These are phyloP conservation scores for Idaea aversata DNA, from an alignment of 2,888 invertebrate species.

Conservation along the genomic window DNA sequence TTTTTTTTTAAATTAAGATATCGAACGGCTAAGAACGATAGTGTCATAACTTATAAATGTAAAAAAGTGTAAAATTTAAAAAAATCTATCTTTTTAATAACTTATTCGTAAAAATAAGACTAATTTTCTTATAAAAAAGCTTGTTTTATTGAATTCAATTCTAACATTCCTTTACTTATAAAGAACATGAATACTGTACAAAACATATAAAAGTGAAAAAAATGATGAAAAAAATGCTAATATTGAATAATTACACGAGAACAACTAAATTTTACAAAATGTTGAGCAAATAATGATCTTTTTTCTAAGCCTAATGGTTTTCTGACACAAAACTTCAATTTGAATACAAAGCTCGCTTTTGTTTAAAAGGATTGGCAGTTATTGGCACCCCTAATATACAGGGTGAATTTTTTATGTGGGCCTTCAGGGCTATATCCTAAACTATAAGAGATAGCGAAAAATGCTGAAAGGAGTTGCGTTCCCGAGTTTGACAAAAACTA, in stretches of 20 bases:
- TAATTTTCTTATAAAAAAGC: background rate
- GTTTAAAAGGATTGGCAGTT: no score
- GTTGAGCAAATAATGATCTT: background rate
- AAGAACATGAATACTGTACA: background rate
- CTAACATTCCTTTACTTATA: background rate
- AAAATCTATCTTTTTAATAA: background rate
- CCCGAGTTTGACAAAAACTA: no score
- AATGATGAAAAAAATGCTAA: background rate
- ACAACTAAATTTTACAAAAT: background rate
- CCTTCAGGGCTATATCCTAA: no score
- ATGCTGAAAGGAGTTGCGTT: no score
- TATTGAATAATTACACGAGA: background rate
- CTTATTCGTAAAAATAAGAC: background rate
- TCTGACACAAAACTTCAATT: no score
- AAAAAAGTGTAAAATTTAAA: background rate
- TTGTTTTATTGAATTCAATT: background rate
- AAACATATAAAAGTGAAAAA: background rate
- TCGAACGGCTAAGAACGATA: background rate
- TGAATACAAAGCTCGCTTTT: no score
- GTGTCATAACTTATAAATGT: background rate
- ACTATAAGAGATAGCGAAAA: no score
- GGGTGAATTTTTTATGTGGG: no score
- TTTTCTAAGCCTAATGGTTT: background rate
- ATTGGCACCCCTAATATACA: no score
- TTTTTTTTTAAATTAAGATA: background rate